Evolutionary conservation across 2,888 invertebrate species (phyloP).

Genomic region (Trichopria drosophilae): DNA sequence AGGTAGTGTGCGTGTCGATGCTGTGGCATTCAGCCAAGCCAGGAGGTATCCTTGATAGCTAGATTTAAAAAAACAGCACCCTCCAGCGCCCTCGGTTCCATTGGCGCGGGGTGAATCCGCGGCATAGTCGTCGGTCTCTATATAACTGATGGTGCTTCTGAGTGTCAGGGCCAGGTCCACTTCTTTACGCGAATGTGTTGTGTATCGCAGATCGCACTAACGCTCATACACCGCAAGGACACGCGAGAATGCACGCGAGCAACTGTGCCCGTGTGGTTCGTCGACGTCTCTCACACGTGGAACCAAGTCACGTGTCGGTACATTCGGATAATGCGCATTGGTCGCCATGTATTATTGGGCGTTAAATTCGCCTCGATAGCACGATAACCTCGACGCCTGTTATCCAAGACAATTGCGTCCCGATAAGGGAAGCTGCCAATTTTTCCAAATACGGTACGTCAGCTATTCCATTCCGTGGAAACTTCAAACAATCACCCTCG

Average conservation of each 20-base stretch:
- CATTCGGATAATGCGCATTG: no score
- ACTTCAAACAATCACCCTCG: no score
- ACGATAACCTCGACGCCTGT: no score
- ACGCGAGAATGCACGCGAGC: slow-evolving; percentile 3
- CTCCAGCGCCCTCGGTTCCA: slow-evolving; percentile 12
- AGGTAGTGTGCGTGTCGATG: slow-evolving; percentile 14
- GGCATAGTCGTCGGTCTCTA: slow-evolving; percentile 46
- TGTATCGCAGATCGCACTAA: background rate
- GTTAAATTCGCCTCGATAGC: no score
- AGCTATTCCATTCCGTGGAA: no score
- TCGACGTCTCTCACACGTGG: no score
- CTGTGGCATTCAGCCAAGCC: slow-evolving; percentile 48
- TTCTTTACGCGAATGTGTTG: slow-evolving; percentile 48
- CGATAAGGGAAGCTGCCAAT: no score
- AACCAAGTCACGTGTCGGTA: no score
- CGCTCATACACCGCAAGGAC: background rate
- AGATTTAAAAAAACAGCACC: slow-evolving; percentile 46
- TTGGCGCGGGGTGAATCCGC: slow-evolving; percentile 4
- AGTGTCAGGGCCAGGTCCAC: slow-evolving; percentile 56
- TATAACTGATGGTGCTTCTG: slow-evolving; percentile 57
- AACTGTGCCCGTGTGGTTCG: slow-evolving; percentile 25
- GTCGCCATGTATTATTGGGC: no score
- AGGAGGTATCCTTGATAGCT: slow-evolving; percentile 50
- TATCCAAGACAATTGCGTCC: no score
- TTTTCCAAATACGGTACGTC: no score